Evolutionary conservation across 1,140 invertebrate genomes (phyloP), one percentile per base, ranked within the genome.

Genomic region (Trichonephila clavipes): DNA sequence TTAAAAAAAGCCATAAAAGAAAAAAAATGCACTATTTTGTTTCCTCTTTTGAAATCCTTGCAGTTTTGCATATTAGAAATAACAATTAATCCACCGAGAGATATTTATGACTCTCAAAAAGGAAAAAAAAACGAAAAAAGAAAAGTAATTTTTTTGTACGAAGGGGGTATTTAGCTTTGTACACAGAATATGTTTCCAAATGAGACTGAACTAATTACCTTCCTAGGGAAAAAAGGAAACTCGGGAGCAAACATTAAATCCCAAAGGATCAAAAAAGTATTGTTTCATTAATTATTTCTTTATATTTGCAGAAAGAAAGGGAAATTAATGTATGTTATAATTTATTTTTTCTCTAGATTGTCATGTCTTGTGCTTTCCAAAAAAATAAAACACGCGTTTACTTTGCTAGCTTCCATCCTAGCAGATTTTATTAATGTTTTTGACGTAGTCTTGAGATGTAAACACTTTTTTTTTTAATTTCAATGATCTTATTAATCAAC

Each of bases 281-380:
- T 89, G 88, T 89, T 89, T 77, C 88, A 89, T 89, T 89, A 89
- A 72, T 89, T 89, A 89, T 89, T 89, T 77, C 88, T 61, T 89
- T 77, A 59, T 89, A 44, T 77, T 89, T 77, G 66, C 21, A 10
- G n/a, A n/a, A 28, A 21, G 21, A 34, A 28, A 51, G 72, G 59
- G 44, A 87, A 72, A 34, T 72, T 89, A 89, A 89, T 72, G 40
- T 51, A 24, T 58, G 86, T n/a, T 83, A n/a, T 59, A 83, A 58
- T 51, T 58, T 77, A 5, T n/a, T 12, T 77, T 77, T 72, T 28
- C 1, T 16, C 24, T 12, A 6, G 8, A 34, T 19, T 51, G 7
- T 24, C 24, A 51, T 51, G 51, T 12, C 24, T 61, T 85, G 7
- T 85, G 14, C 5, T 24, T 83, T 18, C 21, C 8, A n/a, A 19